Evolutionary conservation across 1,140 invertebrate species (phyloP), one percentile per base, ranked within the genome.

Genomic region (Pygmarrhopalites habei): DNA sequence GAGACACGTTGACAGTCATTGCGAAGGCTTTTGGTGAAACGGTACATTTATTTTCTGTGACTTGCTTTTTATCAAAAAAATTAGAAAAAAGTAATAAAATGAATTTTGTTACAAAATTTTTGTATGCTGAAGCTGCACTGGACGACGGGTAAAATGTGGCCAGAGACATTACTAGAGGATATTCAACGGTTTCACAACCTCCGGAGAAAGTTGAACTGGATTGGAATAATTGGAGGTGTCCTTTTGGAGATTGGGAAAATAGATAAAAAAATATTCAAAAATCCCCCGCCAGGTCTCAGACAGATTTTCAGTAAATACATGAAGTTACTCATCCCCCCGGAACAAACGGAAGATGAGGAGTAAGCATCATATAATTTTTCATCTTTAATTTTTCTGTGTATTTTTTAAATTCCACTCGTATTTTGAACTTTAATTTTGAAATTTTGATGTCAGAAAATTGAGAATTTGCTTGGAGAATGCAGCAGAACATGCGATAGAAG

Each of bases 11-110:
- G 12, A 72, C 66, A 32, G 75, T 73, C 71, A 76, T 80, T 26
- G 72, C 73, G 58, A 77, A 85, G 72, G 87, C 89, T 0, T 92
- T 88, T 72, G 76, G 90, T 30, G 87, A 91, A 74, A 77, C 92
- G n/a, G n/a, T n/a, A n/a, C n/a, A 73, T 92, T 5, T 91, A 88
- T 87, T 4, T 67, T 17, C 51, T 56, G 47, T 14, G 1, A n/a
- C 2, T 26, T 35, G 72, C 56, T 26, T 28, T n/a, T n/a, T n/a
- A n/a, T n/a, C n/a, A n/a, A n/a, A n/a, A n/a, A n/a, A n/a, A 17
- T 29, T 2, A 53, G 14, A 10, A 46, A 75, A 60, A 32, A 56
- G 30, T 14, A 66, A 70, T 53, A 32, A 46, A 44, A n/a, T 59
- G 61, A 30, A 52, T 57, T 43, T 64, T 63, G 64, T 72, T n/a